Evolutionary conservation across 2,888 invertebrate genomes (phyloP).

Genomic region (Drosophila cognata): DNA sequence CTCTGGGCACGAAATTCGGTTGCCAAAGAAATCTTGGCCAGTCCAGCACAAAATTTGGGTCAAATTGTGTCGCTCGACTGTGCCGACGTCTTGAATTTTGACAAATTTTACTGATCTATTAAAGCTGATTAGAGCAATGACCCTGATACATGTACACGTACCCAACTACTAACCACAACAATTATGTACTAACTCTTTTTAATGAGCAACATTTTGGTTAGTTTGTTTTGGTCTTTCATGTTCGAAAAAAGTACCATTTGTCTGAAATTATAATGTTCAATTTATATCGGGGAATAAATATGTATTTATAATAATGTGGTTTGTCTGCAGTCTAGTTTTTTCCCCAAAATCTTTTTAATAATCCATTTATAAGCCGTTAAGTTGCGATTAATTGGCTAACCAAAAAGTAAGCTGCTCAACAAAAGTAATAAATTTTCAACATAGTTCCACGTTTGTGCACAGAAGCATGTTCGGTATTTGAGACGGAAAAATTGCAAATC

Average conservation of each 20-base stretch:
- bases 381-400: slow-evolving; percentile 50
- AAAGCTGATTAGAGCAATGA: slow-evolving; percentile 50
- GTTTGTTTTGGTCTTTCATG: neutral
- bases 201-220: slow-evolving; percentile 36
- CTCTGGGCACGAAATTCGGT: slow-evolving; percentile 59
- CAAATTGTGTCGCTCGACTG: slow-evolving; percentile 73
- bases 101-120: slow-evolving; percentile 56
- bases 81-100: slow-evolving; percentile 52
- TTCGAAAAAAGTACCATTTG: neutral
- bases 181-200: slow-evolving; percentile 40
- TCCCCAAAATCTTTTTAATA: slow-evolving; percentile 19
- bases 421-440: slow-evolving; percentile 60
- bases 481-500: slow-evolving; percentile 41
- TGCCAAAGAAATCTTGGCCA: slow-evolving; percentile 56
- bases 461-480: slow-evolving; percentile 71
- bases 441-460: slow-evolving; percentile 64
- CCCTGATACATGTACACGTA: slow-evolving; percentile 50
- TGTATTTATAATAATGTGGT: neutral
- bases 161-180: slow-evolving; percentile 6
- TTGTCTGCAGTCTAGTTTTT: slow-evolving; percentile 1
- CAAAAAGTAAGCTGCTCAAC: slow-evolving; percentile 14
- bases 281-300: slow-evolving; percentile 1
- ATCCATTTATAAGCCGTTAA: slow-evolving; percentile 31
- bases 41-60: slow-evolving; percentile 59
- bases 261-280: neutral